Evolutionary conservation across 2,797 vertebrate species (phyloP), one percentile per base, ranked within the genome.

Genomic region (Tokudaia muenninki): DNA sequence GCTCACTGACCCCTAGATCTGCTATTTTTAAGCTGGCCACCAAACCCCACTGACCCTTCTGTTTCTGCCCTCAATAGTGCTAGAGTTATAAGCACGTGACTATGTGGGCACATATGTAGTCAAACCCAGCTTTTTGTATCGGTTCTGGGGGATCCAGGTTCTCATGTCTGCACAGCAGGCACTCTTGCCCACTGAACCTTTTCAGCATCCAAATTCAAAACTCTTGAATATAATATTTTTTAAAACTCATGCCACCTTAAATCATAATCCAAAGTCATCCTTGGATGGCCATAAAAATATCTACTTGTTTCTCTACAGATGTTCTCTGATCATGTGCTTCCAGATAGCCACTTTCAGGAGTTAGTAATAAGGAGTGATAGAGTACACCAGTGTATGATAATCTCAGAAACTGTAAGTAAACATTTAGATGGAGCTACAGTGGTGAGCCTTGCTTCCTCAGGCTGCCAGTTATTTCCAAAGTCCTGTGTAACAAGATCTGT

Each of bases 401-500:
- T 63, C 26, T 96, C 13, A 63, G 26, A 94, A 79, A 26, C 1
- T 55, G 8, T 61, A 63, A 44, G 21, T 24, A 7, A 55, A 19
- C 55, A 59, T 14, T 14, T 19, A 84, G 19, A 6, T 31, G 75
- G 29, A 65, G 59, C 17, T 29, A n/a, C 50, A 17, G 0, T 3
- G 1, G 16, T 24, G 9, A 22, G 1, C 17, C 7, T 31, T 55
- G 75, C n/a, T 5, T 24, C n/a, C 52, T 87, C 0, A 0, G 4
- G 14, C 8, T 79, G 14, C 37, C 34, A 5, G 11, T 55, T 75
- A 19, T 63, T 91, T 59, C 67, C 55, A 26, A 19, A 22, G 31
- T 55, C 77, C 77, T 29, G 22, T 8, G 2, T 44, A 50, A 19
- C 14, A 70, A 90, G 59, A 34, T 24, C 37, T 90, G 11, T 22